Base-by-base conservation (phyloP, 1,140 invertebrate species). In the Drosophila tristis region DNA sequence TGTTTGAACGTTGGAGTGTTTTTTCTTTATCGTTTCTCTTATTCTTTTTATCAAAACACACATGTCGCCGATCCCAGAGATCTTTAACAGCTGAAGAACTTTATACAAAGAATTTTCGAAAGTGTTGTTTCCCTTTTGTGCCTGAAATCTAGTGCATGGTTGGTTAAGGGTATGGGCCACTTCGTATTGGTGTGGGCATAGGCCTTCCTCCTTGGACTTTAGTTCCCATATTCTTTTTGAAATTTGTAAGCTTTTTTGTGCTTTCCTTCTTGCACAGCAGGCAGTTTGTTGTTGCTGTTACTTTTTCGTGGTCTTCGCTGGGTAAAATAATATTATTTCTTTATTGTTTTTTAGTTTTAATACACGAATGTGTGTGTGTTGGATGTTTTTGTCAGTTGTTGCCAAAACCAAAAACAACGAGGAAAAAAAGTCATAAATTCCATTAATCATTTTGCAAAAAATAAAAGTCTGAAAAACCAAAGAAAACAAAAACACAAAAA, bases 401-500 rank as follows among this genome's bases (percentile, higher is more conserved):
- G 45, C 53, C 66, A 56, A 67, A 56, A 55, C 53, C 31, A 60
- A 31, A 56, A 55, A 61, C 43, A 60, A 39, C 13, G n/a, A 31
- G 42, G 25, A 26, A 74, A 54, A 43, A 63, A 54, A 57, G 25
- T 67, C 25, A 68, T 47, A 68, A 68, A 71, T 84, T 71, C 76
- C 80, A 82, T 82, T 82, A 82, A 86, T 86, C 84, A 87, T 87
- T 87, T 81, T 49, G 70, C 45, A 47, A 67, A 80, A 45, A 74
- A 45, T 20, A 51, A 45, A 49, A 68, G 43, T 42, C 65, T 20
- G 43, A 84, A 65, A 65, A 57, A 53, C 15, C 11, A 20, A 20
- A 51, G 31, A 47, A 53, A 29, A 44, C 5, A 29, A 58, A 31
- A 4, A 61, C 26, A 59, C 20, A 20, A 74, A 63, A 42, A 78